A percentile compares a stretch with the other conserved stretches of the same genome.
Evolutionary conservation across 2,888 invertebrate species (phyloP).

Genomic region (Tethea ocularis): DNA sequence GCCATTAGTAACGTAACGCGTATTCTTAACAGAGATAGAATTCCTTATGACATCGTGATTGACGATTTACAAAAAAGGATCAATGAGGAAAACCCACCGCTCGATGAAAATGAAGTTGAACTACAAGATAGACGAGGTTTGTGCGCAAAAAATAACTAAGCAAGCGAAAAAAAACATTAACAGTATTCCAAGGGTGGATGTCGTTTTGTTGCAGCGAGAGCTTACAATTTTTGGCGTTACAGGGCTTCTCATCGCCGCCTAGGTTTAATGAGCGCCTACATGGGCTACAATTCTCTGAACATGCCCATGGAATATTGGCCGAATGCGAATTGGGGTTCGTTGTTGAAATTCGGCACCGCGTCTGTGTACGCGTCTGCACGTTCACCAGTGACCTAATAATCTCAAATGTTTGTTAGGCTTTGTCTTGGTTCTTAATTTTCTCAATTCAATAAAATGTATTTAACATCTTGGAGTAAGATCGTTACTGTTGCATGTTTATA

Average conservation of each 20-base stretch:
- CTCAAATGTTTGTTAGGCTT: constrained; percentile 20
- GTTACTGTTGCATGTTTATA: constrained; percentile 37
- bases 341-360: constrained; percentile 60
- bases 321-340: constrained; percentile 86
- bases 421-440: constrained; percentile 19
- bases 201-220: constrained; percentile 82
- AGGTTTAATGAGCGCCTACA: constrained; percentile 73
- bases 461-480: constrained; percentile 25
- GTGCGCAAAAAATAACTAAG: constrained; percentile 30
- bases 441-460: constrained; percentile 24
- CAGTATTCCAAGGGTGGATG: constrained; percentile 67
- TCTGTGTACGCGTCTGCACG: constrained; percentile 45
- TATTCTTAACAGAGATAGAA: constrained; percentile 84
- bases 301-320: constrained; percentile 85
- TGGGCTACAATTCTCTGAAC: constrained; percentile 82
- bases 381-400: constrained; percentile 43
- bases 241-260: constrained; percentile 72
- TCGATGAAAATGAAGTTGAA: constrained; percentile 86
- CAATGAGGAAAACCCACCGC: constrained; percentile 90
- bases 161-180: constrained; percentile 25
- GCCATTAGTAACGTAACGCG: constrained; percentile 86
- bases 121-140: constrained; percentile 88
- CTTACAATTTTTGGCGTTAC: constrained; percentile 84
- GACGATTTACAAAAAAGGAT: constrained; percentile 91
- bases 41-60: constrained; percentile 88